Conservation (phyloP, 1,140 invertebrate genomes). For the Prorops nasuta region DNA sequence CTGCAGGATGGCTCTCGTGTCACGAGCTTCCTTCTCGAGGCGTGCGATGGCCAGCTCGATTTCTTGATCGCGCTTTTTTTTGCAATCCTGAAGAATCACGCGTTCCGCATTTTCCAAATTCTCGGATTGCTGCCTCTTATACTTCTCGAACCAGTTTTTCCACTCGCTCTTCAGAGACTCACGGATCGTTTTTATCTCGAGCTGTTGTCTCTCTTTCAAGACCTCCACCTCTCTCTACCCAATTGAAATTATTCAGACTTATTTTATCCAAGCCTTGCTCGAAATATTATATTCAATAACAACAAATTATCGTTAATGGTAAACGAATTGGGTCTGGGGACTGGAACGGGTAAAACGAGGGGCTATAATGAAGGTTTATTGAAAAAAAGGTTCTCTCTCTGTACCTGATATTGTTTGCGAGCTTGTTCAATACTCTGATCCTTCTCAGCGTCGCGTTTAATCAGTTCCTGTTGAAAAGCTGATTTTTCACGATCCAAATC, state of each 20-base stretch:
- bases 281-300: too few species aligned
- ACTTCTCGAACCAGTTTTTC: slow-evolving; percentile 58
- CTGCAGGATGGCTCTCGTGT: slow-evolving; percentile 54
- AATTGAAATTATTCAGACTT: too few species aligned
- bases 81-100: slow-evolving; percentile 60
- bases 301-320: too few species aligned
- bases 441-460: slow-evolving; percentile 31
- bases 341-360: too few species aligned
- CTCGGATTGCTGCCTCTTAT: slow-evolving; percentile 59
- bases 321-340: too few species aligned
- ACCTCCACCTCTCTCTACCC: slow-evolving; percentile 41
- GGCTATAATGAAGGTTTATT: too few species aligned
- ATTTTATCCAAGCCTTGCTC: too few species aligned
- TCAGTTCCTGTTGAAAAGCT: slow-evolving; percentile 34
- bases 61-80: slow-evolving; percentile 64
- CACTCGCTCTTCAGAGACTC: slow-evolving; percentile 60
- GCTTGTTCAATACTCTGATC: slow-evolving; percentile 29
- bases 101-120: slow-evolving; percentile 61
- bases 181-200: slow-evolving; percentile 59
- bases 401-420: slow-evolving; percentile 36
- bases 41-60: slow-evolving; percentile 66
- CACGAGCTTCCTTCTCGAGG: slow-evolving; percentile 61
- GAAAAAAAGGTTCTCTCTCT: too few species aligned
- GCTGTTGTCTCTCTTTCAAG: slow-evolving; percentile 51
- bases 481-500: slow-evolving; percentile 39